These are phyloP conservation scores for Poecilia picta DNA, from an alignment of 2,797 vertebrate genomes.

Conservation along the genomic window DNA sequence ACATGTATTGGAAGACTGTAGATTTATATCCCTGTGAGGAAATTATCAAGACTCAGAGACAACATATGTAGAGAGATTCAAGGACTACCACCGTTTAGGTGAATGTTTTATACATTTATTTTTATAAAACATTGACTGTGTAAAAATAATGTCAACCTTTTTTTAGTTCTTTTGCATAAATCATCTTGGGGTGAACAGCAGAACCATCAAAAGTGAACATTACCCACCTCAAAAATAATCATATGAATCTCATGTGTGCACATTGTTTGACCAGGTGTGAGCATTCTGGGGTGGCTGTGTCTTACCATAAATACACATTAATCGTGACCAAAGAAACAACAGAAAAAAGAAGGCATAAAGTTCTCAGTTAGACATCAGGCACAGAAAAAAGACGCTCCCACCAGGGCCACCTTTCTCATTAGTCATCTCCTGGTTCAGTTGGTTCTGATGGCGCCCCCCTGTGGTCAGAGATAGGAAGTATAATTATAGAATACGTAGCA, in stretches of 20 bases:
- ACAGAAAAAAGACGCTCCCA: not conserved
- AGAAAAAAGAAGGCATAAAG: slow-evolving; percentile 11
- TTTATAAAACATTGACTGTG: not conserved
- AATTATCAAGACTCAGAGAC: slow-evolving; percentile 8
- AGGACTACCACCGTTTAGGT: not conserved
- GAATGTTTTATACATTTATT: slow-evolving; percentile 1
- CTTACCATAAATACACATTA: slow-evolving; percentile 20
- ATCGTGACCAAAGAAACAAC: slow-evolving; percentile 16
- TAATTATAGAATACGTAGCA: not conserved
- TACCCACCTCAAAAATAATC: not conserved
- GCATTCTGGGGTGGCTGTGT: not conserved
- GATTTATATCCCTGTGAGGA: not conserved
- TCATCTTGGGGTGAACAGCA: not conserved
- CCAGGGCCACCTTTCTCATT: slow-evolving; percentile 38
- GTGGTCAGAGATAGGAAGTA: slow-evolving; percentile 52
- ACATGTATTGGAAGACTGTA: slow-evolving; percentile 4
- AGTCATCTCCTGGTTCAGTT: slow-evolving; percentile 39
- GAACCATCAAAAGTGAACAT: not conserved
- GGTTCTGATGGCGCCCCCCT: slow-evolving; percentile 65
- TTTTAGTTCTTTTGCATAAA: not conserved
- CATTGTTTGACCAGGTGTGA: not conserved
- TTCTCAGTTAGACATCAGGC: slow-evolving; percentile 27
- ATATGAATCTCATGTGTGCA: not conserved
- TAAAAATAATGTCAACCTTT: not conserved
- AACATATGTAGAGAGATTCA: slow-evolving; percentile 2